Base-by-base conservation (phyloP, 2,113 vertebrate genomes). In the Cervus canadensis region DNA sequence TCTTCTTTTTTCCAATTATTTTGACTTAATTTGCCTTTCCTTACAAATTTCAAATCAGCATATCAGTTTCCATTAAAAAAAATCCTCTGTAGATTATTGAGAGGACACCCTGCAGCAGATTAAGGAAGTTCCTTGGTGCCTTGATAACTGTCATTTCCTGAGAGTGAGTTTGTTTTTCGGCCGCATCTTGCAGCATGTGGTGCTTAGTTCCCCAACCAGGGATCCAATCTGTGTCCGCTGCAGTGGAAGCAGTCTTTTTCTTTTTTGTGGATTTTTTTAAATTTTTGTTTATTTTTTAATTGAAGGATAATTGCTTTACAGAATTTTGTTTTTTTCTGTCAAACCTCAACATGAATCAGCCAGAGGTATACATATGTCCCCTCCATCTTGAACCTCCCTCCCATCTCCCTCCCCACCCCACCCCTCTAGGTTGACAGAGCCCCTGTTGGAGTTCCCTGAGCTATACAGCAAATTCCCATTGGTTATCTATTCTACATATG, bases 131-230 rank as follows among this genome's bases (percentile, higher is more conserved):
- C 40, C 71, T 43, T 76, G 71, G 40, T 76, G 36, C 23, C 71
- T 43, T 26, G 40, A 26, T 76, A 43, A 43, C 40, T 23, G 71
- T 76, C 40, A 76, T 43, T 76, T 76, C 71, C 71, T 43, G 40
- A 76, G 23, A 43, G 40, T 76, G 40, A 76, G 71, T 76, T 76
- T 76, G 71, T 43, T 76, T 76, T 14, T 43, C 6, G 0, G 12
- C 23, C 0, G 12, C 71, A 14, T 26, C 71, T 76, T 76, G 3
- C 0, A 0, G 16, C 28, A 33, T 81, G 48, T 12, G 16, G 78
- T 30, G 33, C 17, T 30, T 79, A 50, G 78, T 52, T 81, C 78
- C 16, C 78, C 0, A 3, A 81, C 45, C 78, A 81, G 78, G 78
- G 9, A 81, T 50, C 28, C 15, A 81, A 33, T 48, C 48, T 52